Percentiles rank a stretch among this genome's conserved stretches.
phyloP scores from a whole-genome alignment of 1,140 invertebrate genomes.

The Aphelinus atriplicis region DNA sequence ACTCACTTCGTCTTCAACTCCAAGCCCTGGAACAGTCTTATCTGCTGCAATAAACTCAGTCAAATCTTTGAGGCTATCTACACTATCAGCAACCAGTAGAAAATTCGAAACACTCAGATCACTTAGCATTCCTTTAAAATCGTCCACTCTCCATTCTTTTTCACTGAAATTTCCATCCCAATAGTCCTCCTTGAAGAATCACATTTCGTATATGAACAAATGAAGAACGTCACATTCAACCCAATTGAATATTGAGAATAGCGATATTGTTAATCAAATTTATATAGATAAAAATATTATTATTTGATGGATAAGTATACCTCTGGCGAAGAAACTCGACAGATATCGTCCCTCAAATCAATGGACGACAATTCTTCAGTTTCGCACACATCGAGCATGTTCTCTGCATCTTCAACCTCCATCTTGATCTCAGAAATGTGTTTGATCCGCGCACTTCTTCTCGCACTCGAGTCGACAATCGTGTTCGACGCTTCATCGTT shows the following conservation, averaged over 20 bases:
- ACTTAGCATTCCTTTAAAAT: conserved; percentile 50
- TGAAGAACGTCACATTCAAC: too few relatives aligned
- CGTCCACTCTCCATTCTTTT: conserved; percentile 36
- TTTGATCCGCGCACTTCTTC: conserved; percentile 28
- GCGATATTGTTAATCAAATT: too few relatives aligned
- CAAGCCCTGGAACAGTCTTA: conserved; percentile 26
- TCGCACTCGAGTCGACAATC: conserved; percentile 2
- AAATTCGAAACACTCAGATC: conserved; percentile 57
- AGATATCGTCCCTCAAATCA: conserved; percentile 39
- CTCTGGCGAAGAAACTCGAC: conserved; percentile 36
- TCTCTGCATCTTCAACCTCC: conserved; percentile 30
- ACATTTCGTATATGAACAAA: too few relatives aligned
- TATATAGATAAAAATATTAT: too few relatives aligned
- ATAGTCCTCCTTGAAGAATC: conserved; percentile 12
- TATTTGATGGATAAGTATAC: neutral
- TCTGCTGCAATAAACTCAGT: conserved; percentile 45
- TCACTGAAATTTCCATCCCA: conserved; percentile 21
- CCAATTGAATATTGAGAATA: too few relatives aligned
- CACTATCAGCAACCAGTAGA: conserved; percentile 55
- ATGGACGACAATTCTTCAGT: conserved; percentile 35
- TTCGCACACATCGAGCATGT: conserved; percentile 22
- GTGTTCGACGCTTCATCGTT: conserved; percentile 22
- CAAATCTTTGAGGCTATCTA: conserved; percentile 53
- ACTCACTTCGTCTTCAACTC: conserved; percentile 33
- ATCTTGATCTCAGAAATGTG: neutral